phyloP scores from a whole-genome alignment of 2,888 invertebrate species.

The Mimas tiliae region DNA sequence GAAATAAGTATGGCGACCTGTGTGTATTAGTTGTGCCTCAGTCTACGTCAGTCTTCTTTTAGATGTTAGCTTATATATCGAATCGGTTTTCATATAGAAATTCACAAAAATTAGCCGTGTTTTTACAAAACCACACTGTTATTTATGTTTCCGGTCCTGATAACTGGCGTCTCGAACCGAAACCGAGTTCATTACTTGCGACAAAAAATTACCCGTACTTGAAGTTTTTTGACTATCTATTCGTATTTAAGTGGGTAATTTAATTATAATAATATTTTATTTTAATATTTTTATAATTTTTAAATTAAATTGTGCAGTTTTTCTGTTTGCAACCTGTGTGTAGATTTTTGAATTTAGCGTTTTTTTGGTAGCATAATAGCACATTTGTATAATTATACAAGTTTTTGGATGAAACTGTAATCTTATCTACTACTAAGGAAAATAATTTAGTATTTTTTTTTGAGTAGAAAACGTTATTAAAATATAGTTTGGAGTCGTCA shows the following conservation, averaged over 20 bases:
- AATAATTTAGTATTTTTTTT: background rate
- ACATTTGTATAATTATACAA: background rate
- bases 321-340: background rate
- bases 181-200: conserved; percentile 11
- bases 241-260: conserved; percentile 2
- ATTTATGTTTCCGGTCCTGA: conserved; percentile 34
- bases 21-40: no score
- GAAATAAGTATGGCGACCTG: no score
- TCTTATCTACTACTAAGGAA: background rate
- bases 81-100: background rate
- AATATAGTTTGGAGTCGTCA: no score
- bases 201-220: conserved; percentile 23
- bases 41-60: no score
- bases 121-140: conserved; percentile 10
- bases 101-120: background rate
- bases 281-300: background rate
- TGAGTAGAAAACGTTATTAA: no score
- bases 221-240: conserved; percentile 17
- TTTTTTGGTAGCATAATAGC: background rate
- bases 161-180: conserved; percentile 26
- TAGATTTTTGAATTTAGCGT: background rate
- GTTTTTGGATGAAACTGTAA: background rate
- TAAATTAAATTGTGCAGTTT: conserved; percentile 8
- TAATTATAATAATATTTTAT: conserved; percentile 3
- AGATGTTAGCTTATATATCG: no score